Percentiles rank a stretch among this genome's conserved stretches.
phyloP scores from a whole-genome alignment of 2,797 vertebrate genomes.

The Microchirus variegatus region DNA sequence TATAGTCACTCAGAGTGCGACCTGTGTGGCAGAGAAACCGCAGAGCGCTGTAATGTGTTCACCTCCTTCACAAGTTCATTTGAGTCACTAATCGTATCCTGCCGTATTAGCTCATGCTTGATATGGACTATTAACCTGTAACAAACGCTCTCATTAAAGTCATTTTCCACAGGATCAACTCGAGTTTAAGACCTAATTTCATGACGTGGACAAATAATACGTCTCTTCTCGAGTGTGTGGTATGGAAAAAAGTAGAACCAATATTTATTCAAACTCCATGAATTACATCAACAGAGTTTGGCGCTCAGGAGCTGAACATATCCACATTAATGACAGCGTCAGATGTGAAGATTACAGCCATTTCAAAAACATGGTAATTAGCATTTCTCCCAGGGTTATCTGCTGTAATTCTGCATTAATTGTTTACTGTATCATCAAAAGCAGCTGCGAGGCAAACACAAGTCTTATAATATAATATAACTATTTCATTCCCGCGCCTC shows the following conservation, averaged over 20 bases:
- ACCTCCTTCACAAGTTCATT: neutral
- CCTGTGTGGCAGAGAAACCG: neutral
- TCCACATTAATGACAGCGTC: conserved; percentile 49
- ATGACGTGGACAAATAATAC: neutral
- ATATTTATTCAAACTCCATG: conserved; percentile 13
- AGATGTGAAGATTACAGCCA: conserved; percentile 65
- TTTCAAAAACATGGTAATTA: conserved; percentile 72
- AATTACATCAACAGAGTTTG: conserved; percentile 8
- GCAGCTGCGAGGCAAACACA: conserved; percentile 62
- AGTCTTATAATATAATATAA: conserved; percentile 71
- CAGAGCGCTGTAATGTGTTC: neutral
- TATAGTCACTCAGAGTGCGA: neutral
- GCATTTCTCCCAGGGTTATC: conserved; percentile 58
- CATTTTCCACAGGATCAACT: conserved; percentile 19
- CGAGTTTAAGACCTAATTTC: conserved; percentile 11
- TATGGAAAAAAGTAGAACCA: neutral
- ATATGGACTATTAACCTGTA: conserved; percentile 16
- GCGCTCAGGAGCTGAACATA: conserved; percentile 41
- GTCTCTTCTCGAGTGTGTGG: neutral
- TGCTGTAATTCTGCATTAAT: conserved; percentile 72
- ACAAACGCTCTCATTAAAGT: conserved; percentile 24
- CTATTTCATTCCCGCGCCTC: conserved; percentile 62
- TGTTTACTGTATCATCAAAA: conserved; percentile 79
- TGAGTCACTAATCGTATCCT: conserved; percentile 7
- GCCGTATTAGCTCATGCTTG: conserved; percentile 19